Percentiles rank a stretch among this genome's conserved stretches.
Conservation (phyloP, 1,140 invertebrate genomes). For the Eueides isabella region DNA sequence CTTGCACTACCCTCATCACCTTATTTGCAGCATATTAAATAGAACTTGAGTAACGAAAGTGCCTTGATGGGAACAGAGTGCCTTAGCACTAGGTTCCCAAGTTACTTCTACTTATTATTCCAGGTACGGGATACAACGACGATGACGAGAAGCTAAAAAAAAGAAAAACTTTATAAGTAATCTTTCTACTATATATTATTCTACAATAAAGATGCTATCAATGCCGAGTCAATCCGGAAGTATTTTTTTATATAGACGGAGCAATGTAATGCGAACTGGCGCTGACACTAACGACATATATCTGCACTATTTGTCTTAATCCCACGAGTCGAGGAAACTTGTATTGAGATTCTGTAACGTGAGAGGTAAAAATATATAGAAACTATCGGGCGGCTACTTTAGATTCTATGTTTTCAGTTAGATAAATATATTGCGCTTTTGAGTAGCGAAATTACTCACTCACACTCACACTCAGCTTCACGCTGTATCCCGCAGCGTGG, state of each 20-base stretch:
- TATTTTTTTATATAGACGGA: not conserved
- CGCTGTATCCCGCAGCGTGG: too few species aligned
- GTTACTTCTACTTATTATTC: too few species aligned
- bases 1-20: too few species aligned
- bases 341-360: not conserved
- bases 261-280: constrained; percentile 7
- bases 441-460: too few species aligned
- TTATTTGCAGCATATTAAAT: too few species aligned
- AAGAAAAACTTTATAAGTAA: not conserved
- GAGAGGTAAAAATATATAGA: not conserved
- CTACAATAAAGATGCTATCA: not conserved
- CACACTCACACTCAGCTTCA: too few species aligned
- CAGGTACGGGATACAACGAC: too few species aligned
- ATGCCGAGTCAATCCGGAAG: constrained; percentile 11
- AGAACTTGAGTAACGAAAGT: too few species aligned
- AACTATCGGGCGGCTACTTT: not conserved
- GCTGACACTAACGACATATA: constrained; percentile 9
- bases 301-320: constrained; percentile 19
- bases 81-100: too few species aligned
- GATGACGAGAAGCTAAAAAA: too few species aligned
- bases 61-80: too few species aligned
- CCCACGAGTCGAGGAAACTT: constrained; percentile 8
- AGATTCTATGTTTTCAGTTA: not conserved
- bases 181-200: not conserved
- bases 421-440: not conserved